Percentiles rank a stretch among this genome's conserved stretches.
Evolutionary conservation across 37 sponge, comb jelly and placozoan genomes (phyloP).

Genomic region (Agelas oroides): DNA sequence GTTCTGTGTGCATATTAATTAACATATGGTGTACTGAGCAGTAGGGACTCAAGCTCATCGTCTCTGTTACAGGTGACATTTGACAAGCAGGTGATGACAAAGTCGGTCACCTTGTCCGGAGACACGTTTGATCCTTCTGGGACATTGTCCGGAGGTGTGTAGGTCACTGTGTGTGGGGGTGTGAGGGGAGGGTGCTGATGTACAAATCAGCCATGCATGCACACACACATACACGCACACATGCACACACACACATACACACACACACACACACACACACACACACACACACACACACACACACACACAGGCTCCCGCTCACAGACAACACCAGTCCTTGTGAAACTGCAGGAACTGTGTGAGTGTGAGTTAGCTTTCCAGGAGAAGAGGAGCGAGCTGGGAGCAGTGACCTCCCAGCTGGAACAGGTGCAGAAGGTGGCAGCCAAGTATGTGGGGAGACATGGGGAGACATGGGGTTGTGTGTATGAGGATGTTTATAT

Average conservation of each 20-base stretch:
- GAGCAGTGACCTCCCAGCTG: slow-evolving; percentile 33
- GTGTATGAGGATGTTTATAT: no score
- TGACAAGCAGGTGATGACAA: slow-evolving; percentile 76
- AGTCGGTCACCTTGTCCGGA: slow-evolving; percentile 86
- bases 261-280: no score
- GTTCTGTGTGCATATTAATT: no score
- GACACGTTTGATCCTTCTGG: slow-evolving; percentile 96
- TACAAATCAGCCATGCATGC: background rate
- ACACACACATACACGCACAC: background rate
- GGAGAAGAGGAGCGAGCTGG: slow-evolving; percentile 45
- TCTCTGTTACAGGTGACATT: slow-evolving; percentile 78
- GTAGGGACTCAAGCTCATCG: background rate
- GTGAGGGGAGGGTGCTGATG: background rate
- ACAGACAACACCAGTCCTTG: slow-evolving; percentile 59
- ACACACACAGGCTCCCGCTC: slow-evolving; percentile 60
- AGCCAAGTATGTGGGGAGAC: slow-evolving; percentile 56
- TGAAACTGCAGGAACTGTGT: slow-evolving; percentile 50
- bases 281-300: background rate
- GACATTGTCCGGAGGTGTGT: slow-evolving; percentile 85
- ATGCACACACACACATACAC: no score
- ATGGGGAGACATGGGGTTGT: no score
- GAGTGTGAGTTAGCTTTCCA: slow-evolving; percentile 47
- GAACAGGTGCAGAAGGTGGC: slow-evolving; percentile 49
- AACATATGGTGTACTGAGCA: no score
- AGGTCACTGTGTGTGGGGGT: no score